A percentile compares a stretch with the other conserved stretches of the same genome.
phyloP scores from a whole-genome alignment of 2,888 invertebrate species.

The Prosapia bicincta region DNA sequence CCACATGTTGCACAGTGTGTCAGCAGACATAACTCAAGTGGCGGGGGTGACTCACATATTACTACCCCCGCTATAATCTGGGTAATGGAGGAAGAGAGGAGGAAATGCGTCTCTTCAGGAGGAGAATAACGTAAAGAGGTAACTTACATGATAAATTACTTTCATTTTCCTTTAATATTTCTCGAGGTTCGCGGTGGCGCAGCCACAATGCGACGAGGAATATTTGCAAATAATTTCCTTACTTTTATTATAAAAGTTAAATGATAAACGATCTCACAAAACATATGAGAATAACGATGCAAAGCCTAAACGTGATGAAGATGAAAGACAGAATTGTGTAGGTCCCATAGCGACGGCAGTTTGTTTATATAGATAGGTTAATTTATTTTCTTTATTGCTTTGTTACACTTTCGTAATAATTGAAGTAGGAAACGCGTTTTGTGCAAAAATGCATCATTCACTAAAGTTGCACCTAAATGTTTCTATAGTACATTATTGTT shows the following conservation, averaged over 20 bases:
- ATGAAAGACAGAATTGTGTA: too few relatives aligned
- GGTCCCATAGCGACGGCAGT: too few relatives aligned
- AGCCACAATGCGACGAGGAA: not conserved
- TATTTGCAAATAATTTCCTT: not conserved
- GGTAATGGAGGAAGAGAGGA: not conserved
- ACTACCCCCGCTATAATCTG: not conserved
- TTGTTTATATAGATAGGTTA: too few relatives aligned
- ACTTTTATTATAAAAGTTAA: not conserved
- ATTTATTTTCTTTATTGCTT: too few relatives aligned
- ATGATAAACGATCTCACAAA: not conserved
- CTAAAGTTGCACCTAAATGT: too few relatives aligned
- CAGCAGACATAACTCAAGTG: not conserved
- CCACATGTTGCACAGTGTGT: not conserved
- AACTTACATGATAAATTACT: slow-evolving; percentile 2
- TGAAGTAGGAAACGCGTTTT: too few relatives aligned
- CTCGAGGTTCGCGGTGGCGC: not conserved
- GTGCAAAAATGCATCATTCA: too few relatives aligned
- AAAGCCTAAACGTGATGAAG: too few relatives aligned
- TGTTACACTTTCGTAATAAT: too few relatives aligned
- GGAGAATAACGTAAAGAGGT: not conserved
- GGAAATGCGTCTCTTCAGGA: not conserved
- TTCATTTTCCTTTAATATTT: slow-evolving; percentile 2
- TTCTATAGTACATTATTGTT: too few relatives aligned
- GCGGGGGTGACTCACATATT: not conserved
- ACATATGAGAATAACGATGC: not conserved